Conservation (phyloP, 2,888 invertebrate genomes). For the Pilophorus perplexus region DNA sequence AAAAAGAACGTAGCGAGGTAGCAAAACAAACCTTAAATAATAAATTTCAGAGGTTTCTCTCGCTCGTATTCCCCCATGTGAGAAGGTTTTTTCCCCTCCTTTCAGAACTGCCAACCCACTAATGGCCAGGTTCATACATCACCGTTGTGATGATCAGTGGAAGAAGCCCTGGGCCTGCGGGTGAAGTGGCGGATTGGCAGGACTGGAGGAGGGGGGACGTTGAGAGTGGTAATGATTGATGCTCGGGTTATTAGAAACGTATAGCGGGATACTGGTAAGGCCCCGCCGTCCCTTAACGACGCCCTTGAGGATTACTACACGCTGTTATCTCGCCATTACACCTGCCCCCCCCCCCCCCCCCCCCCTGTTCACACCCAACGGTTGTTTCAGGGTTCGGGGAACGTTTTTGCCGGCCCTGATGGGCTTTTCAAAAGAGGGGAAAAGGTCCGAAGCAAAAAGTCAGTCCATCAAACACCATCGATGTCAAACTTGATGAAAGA, state of each 20-base stretch:
- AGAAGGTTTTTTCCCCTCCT: constrained; percentile 24
- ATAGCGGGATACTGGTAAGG: no score
- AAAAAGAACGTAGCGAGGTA: no score
- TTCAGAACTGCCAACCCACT: constrained; percentile 7
- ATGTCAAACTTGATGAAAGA: no score
- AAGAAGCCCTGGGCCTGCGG: constrained; percentile 26
- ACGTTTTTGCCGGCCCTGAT: no score
- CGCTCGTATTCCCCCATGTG: constrained; percentile 14
- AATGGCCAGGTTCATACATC: constrained; percentile 38
- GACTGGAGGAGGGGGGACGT: constrained; percentile 5
- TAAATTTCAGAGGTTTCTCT: constrained; percentile 32
- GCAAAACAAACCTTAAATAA: constrained; percentile 31
- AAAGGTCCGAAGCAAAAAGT: no score
- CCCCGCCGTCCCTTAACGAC: constrained; percentile 36
- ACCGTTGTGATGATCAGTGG: constrained; percentile 37
- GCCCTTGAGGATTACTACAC: constrained; percentile 36
- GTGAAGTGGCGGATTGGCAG: no score
- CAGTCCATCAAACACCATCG: no score
- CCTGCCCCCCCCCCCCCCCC: constrained; percentile 13
- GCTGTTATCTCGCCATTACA: constrained; percentile 39
- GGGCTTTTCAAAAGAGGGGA: no score
- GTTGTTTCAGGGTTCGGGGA: no score
- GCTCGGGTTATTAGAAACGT: constrained; percentile 40
- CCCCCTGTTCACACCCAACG: no score
- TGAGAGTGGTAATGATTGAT: constrained; percentile 40